Conservation (phyloP, 2,113 vertebrate genomes). For the Mastomys coucha region DNA sequence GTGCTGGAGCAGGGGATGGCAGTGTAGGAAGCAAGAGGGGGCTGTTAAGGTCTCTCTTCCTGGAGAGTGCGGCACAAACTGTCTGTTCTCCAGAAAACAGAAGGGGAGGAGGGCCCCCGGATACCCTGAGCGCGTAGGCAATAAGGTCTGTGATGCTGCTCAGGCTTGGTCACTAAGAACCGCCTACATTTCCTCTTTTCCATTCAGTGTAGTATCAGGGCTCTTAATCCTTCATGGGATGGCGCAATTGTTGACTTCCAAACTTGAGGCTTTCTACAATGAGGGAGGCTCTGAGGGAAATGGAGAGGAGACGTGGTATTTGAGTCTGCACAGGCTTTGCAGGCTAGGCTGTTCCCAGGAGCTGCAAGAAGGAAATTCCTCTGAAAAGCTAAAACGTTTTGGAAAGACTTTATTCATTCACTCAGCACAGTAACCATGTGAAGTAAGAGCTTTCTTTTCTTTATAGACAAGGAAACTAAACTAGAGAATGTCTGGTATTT, state of each 20-base stretch:
- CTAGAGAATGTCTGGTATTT: not conserved
- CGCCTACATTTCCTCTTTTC: not conserved
- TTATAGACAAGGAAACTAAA: not conserved
- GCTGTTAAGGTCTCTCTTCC: not conserved
- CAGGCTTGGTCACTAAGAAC: not conserved
- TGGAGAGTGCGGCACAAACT: accelerated
- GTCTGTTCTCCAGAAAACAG: not conserved
- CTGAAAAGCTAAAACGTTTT: not conserved
- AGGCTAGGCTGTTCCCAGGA: not conserved
- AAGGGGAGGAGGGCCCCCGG: not conserved
- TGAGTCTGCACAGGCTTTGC: not conserved
- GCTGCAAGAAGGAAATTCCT: not conserved
- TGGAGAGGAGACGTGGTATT: too few relatives aligned
- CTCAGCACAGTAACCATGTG: too few relatives aligned
- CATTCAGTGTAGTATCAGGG: not conserved
- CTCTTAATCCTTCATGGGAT: not conserved
- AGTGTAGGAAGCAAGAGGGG: not conserved
- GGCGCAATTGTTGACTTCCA: not conserved
- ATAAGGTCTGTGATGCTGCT: not conserved
- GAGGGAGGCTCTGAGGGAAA: not conserved
- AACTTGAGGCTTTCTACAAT: not conserved
- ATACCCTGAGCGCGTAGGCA: not conserved
- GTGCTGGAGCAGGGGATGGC: not conserved
- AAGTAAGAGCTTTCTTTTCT: not conserved
- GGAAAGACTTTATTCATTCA: not conserved